phyloP scores from a whole-genome alignment of 1,140 invertebrate species.

The Cryptotermes secundus region DNA sequence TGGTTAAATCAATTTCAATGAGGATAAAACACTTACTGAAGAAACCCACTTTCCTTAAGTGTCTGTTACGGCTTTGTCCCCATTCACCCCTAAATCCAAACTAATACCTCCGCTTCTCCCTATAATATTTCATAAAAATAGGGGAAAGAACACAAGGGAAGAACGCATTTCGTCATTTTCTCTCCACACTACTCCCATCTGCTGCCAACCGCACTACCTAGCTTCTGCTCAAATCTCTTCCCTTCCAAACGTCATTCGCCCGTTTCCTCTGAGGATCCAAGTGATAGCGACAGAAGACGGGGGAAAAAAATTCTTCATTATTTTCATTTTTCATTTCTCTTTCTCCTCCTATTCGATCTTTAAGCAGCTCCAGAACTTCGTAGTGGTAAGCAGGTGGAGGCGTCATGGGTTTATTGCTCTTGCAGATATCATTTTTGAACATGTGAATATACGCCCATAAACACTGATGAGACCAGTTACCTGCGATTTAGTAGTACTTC shows the following conservation, averaged over 20 bases:
- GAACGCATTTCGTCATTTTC: background rate
- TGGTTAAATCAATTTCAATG: background rate
- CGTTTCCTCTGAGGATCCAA: background rate
- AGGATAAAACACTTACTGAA: background rate
- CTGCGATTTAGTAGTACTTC: no score
- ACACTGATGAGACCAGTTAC: no score
- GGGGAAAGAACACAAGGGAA: background rate
- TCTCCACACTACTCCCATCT: background rate
- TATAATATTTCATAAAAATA: background rate
- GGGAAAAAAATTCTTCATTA: background rate
- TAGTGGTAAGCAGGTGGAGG: no score
- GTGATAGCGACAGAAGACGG: background rate
- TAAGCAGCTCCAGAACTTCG: no score
- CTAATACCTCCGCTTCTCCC: background rate
- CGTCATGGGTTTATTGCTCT: no score
- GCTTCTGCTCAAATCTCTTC: background rate
- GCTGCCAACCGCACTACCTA: conserved; percentile 9
- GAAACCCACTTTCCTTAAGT: conserved; percentile 10
- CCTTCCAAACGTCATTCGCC: background rate
- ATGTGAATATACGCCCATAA: no score
- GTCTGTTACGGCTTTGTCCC: background rate
- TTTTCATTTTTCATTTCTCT: conserved; percentile 15
- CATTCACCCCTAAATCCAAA: background rate
- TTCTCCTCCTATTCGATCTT: background rate
- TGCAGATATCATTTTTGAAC: no score